phyloP scores from a whole-genome alignment of 2,888 invertebrate genomes.

The Villa cingulata region DNA sequence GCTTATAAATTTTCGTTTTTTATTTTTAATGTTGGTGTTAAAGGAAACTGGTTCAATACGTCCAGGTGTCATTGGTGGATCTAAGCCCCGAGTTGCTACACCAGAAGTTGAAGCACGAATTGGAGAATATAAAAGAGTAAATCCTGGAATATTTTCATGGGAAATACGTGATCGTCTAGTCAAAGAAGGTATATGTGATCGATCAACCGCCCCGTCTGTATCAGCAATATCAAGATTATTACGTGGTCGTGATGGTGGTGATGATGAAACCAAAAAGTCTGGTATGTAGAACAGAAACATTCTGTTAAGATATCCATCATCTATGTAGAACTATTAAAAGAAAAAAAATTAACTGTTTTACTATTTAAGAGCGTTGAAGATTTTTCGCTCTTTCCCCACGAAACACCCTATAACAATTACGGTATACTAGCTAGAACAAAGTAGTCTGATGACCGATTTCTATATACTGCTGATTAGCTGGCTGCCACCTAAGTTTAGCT shows the following conservation, averaged over 20 bases:
- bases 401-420: no score
- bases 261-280: conserved; percentile 17
- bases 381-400: no score
- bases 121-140: conserved; percentile 77
- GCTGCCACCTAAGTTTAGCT: no score
- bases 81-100: conserved; percentile 85
- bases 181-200: conserved; percentile 50
- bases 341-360: no score
- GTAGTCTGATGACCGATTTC: no score
- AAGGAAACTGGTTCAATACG: conserved; percentile 90
- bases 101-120: conserved; percentile 85
- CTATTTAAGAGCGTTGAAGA: no score
- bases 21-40: no score
- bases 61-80: conserved; percentile 89
- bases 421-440: no score
- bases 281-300: conserved; percentile 12
- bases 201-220: conserved; percentile 53
- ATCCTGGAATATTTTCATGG: conserved; percentile 91
- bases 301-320: no score
- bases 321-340: no score
- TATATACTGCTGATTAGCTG: no score
- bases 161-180: conserved; percentile 86
- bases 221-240: conserved; percentile 71
- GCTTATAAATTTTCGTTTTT: not conserved
- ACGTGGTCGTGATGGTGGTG: conserved; percentile 49